These are phyloP conservation scores for Crotalus viridis DNA, from an alignment of 2,113 vertebrate genomes.

Conservation along the genomic window DNA sequence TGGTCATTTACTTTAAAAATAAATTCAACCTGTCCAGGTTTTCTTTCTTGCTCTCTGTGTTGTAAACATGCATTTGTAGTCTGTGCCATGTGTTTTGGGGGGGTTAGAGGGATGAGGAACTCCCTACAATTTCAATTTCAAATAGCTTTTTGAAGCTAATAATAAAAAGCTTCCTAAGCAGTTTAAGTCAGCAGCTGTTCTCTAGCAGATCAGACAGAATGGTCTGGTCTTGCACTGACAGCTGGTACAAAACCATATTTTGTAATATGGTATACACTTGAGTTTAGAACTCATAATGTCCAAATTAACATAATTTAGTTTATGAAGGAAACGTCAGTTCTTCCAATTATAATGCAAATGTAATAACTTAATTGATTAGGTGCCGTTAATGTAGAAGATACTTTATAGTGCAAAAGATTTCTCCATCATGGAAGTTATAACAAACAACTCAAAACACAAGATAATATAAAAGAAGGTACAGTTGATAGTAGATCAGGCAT, in stretches of 20 bases:
- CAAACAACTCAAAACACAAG: neutral
- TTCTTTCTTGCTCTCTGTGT: neutral
- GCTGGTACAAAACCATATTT: conserved; percentile 27
- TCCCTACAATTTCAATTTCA: conserved; percentile 25
- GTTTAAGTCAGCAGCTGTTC: conserved; percentile 33
- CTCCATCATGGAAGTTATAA: neutral
- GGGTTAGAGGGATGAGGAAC: neutral
- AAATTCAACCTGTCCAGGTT: neutral
- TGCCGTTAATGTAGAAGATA: neutral
- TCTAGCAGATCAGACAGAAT: conserved; percentile 16
- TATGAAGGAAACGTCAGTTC: neutral
- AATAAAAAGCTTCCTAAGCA: conserved; percentile 37
- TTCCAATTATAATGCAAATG: neutral
- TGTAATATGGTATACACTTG: neutral
- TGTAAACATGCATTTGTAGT: conserved; percentile 14
- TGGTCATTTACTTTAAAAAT: neutral
- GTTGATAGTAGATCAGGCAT: neutral
- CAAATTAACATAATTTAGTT: neutral
- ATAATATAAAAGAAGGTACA: neutral
- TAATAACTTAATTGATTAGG: neutral
- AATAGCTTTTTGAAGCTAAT: conserved; percentile 13
- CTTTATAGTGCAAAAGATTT: neutral
- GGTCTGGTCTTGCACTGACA: conserved; percentile 26
- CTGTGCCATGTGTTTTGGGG: neutral
- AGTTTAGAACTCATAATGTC: neutral